These are phyloP conservation scores for Umimayanthus kanabou DNA, from an alignment of 92 coral and sea anemone species.

Conservation along the genomic window DNA sequence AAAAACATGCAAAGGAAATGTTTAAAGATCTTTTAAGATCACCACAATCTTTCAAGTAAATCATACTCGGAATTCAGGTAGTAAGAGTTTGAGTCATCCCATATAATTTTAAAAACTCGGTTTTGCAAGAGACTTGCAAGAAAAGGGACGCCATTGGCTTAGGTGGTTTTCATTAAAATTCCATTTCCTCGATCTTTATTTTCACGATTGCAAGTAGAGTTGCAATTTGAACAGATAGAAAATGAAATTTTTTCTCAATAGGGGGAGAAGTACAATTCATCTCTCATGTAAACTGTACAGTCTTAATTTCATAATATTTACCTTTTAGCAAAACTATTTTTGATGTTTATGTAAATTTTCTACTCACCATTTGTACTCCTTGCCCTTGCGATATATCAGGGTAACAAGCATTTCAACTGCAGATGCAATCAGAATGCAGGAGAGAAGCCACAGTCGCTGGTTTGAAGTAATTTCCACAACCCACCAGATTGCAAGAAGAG, in stretches of 20 bases:
- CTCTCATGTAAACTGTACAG: no score
- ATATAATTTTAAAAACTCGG: no score
- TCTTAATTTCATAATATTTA: background rate
- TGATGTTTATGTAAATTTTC: no score
- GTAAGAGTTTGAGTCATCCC: no score
- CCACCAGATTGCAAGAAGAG: conserved; percentile 83
- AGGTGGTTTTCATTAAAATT: no score
- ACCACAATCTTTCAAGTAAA: no score
- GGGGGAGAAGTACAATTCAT: background rate
- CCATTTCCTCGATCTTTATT: no score
- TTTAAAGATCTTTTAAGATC: no score
- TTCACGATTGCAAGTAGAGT: background rate
- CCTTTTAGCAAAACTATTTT: background rate
- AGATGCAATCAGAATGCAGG: conserved; percentile 70
- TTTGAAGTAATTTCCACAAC: conserved; percentile 69
- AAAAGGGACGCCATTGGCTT: no score
- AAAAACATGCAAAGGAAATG: no score
- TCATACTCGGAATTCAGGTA: no score
- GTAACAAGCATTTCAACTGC: conserved; percentile 76
- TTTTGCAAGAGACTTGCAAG: no score
- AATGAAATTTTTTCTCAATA: background rate
- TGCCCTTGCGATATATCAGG: conserved; percentile 74
- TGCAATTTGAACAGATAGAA: background rate
- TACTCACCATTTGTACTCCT: conserved; percentile 90
- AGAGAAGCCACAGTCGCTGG: conserved; percentile 69